A percentile compares a stretch with the other conserved stretches of the same genome.
Evolutionary conservation across 1,140 invertebrate genomes (phyloP).

Genomic region (Neotoxoptera formosana): DNA sequence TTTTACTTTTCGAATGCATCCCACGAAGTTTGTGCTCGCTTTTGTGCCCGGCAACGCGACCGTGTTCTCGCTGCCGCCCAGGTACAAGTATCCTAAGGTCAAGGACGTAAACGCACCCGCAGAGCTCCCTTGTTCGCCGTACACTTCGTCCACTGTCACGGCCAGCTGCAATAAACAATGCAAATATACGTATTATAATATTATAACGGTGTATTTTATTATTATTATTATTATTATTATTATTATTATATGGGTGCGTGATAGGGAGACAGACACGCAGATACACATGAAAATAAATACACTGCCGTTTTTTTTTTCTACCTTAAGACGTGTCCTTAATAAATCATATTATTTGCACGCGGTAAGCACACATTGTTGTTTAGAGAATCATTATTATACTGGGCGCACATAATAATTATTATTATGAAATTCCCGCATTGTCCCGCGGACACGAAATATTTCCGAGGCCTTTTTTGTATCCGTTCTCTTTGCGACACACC

Average conservation of each 20-base stretch:
- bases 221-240: no score
- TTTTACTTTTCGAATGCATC: constrained; percentile 91
- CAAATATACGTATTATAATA: no score
- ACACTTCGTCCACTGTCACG: constrained; percentile 90
- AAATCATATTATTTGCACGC: constrained; percentile 1
- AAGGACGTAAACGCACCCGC: constrained; percentile 91
- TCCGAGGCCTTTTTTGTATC: not conserved
- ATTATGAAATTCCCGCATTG: not conserved
- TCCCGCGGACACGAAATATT: not conserved
- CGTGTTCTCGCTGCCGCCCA: constrained; percentile 88
- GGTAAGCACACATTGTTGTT: not conserved
- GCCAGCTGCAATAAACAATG: constrained; percentile 76
- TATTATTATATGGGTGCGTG: no score
- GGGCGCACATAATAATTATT: not conserved
- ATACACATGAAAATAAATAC: not conserved
- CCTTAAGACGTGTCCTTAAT: not conserved
- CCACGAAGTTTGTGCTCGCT: constrained; percentile 90
- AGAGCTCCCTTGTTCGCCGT: constrained; percentile 89
- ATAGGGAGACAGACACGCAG: not conserved
- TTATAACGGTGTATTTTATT: not conserved
- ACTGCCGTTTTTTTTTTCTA: not conserved
- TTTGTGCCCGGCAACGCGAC: constrained; percentile 80
- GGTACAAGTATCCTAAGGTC: constrained; percentile 83
- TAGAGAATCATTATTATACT: not conserved
- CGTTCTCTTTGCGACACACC: not conserved